Base-by-base conservation (phyloP, 2,797 vertebrate species). In the Mastacembelus armatus region DNA sequence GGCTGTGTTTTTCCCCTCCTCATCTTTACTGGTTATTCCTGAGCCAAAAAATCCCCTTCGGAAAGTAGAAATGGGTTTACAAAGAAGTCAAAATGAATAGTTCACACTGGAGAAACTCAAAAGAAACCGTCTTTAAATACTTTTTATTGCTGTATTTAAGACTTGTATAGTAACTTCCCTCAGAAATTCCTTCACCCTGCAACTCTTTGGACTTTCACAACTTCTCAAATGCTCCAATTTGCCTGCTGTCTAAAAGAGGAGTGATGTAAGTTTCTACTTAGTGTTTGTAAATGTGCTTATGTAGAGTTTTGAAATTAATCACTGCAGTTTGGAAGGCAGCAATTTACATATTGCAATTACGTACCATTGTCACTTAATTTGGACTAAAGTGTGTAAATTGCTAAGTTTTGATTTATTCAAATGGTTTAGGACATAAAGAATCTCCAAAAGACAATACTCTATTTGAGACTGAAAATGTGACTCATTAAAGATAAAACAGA, bases 101-200 rank as follows among this genome's bases (percentile, higher is more conserved):
- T 74, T 80, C 82, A 63, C 74, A 43, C n/a, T 81, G 52, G 82
- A 83, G 16, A 36, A 47, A 15, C 43, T 65, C 14, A 26, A 71
- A 77, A 88, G 81, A 84, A 85, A 83, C 65, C 65, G 47, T 82
- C 84, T 85, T 86, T 88, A 92, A 94, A 93, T 93, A 93, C 75
- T 63, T 86, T 93, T 93, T 91, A 92, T 87, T 81, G 67, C 67
- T 75, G 74, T 74, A 80, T 88, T 92, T 90, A 88, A 89, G 82
- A 86, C 81, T 86, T 87, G 65, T 82, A 79, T 83, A 64, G 78
- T 69, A 88, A 78, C 84, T 86, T 83, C 84, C 72, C 77, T 81
- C 66, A 84, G 74, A 85, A 81, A 88, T 83, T 80, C 77, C 78
- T 80, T 87, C 64, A 66, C 44, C 66, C 70, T 70, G 79, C 71